phyloP scores from a whole-genome alignment of 2,113 vertebrate species.

The Tragelaphus imberbis region DNA sequence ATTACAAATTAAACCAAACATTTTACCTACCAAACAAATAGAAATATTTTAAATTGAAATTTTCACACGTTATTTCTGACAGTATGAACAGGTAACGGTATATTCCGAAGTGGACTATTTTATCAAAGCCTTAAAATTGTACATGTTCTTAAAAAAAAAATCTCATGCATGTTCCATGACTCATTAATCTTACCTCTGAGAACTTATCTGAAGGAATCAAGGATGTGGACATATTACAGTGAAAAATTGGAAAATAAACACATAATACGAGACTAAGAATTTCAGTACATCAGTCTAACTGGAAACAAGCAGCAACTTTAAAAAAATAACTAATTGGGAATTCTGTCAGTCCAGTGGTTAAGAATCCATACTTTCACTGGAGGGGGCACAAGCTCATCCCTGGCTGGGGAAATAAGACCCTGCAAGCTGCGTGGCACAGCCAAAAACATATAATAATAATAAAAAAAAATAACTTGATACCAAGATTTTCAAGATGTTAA shows the following conservation, averaged over 20 bases:
- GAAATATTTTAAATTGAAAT: not conserved
- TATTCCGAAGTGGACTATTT: not conserved
- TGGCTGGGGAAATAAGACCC: not conserved
- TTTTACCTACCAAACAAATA: not conserved
- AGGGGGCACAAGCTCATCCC: not conserved
- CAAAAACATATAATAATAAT: not conserved
- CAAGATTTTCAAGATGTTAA: not conserved
- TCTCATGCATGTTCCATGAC: not conserved
- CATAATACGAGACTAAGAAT: not conserved
- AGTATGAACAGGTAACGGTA: not conserved
- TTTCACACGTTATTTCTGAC: not conserved
- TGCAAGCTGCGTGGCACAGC: not conserved
- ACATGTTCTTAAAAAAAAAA: not conserved
- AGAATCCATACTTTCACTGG: not conserved
- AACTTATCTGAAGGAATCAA: not conserved
- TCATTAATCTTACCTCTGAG: not conserved
- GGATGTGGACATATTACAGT: not conserved
- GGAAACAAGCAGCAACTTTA: not conserved
- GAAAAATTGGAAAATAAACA: not conserved
- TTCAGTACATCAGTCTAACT: not conserved
- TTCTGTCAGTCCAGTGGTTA: not conserved
- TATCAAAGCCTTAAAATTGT: not conserved
- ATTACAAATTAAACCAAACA: not conserved
- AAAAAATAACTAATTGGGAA: not conserved
- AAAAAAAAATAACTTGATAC: not conserved